These are phyloP conservation scores for Suricata suricatta DNA, from an alignment of 2,113 vertebrate species.

Conservation along the genomic window DNA sequence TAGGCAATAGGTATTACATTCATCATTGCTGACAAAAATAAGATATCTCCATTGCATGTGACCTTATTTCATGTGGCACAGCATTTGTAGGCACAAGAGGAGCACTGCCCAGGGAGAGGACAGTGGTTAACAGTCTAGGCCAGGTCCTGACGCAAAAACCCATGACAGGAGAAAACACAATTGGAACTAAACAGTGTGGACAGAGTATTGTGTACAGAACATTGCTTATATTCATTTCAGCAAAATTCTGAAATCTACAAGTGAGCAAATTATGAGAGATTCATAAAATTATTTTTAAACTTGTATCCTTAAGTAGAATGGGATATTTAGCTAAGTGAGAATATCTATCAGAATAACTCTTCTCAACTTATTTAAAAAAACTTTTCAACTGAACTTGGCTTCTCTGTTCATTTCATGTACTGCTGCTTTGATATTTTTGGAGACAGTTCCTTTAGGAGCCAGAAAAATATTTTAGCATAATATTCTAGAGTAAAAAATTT, in stretches of 20 bases:
- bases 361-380: neutral
- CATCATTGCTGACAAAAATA: conserved; percentile 33
- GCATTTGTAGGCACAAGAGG: neutral
- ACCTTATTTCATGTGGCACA: neutral
- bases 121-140: neutral
- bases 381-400: neutral
- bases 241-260: conserved; percentile 29
- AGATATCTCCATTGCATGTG: neutral
- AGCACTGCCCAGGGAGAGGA: neutral
- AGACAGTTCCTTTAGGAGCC: neutral
- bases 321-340: neutral
- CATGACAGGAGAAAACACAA: neutral
- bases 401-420: conserved; percentile 27
- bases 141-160: neutral
- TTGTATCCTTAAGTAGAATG: neutral
- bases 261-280: conserved; percentile 26
- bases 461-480: neutral
- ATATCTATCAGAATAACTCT: neutral
- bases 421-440: neutral
- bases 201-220: neutral
- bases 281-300: neutral
- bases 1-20: neutral
- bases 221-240: conserved; percentile 19
- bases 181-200: neutral
- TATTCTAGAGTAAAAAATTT: neutral